Evolutionary conservation across 2,797 vertebrate genomes (phyloP).

Genomic region (Loris lydekkerianus): DNA sequence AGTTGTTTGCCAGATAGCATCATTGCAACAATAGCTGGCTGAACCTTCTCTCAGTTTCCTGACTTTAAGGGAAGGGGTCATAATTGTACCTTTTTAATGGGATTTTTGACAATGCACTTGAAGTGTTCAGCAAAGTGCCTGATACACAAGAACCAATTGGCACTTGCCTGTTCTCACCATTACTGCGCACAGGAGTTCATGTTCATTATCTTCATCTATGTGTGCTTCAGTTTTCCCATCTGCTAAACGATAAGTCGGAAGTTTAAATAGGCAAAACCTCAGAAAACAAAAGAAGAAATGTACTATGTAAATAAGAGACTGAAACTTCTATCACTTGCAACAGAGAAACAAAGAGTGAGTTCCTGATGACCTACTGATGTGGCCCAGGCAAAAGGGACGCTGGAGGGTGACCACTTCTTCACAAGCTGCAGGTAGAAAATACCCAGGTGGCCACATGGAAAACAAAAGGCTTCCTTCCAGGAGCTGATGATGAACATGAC

Average conservation of each 20-base stretch:
- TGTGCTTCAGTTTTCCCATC: neutral
- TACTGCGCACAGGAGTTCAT: neutral
- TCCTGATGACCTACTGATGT: neutral
- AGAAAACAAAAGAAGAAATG: neutral
- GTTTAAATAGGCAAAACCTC: neutral
- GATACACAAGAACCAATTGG: neutral
- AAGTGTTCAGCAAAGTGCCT: neutral
- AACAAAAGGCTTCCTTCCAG: slow-evolving; percentile 13
- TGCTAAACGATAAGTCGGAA: neutral
- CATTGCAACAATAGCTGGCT: neutral
- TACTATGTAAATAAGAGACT: neutral
- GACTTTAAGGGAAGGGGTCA: neutral
- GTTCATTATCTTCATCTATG: neutral
- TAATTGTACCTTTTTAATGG: neutral
- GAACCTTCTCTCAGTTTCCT: neutral
- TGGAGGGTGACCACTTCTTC: neutral
- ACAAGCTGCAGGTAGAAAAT: neutral
- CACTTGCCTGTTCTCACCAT: neutral
- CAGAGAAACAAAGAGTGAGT: neutral
- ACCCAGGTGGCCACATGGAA: neutral
- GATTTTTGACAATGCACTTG: neutral
- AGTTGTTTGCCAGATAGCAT: neutral
- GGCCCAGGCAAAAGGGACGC: neutral
- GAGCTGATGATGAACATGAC: neutral
- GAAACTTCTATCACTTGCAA: slow-evolving; percentile 2